Base-by-base conservation (phyloP, 2,888 invertebrate genomes). In the Amphipyra tragopoginis region DNA sequence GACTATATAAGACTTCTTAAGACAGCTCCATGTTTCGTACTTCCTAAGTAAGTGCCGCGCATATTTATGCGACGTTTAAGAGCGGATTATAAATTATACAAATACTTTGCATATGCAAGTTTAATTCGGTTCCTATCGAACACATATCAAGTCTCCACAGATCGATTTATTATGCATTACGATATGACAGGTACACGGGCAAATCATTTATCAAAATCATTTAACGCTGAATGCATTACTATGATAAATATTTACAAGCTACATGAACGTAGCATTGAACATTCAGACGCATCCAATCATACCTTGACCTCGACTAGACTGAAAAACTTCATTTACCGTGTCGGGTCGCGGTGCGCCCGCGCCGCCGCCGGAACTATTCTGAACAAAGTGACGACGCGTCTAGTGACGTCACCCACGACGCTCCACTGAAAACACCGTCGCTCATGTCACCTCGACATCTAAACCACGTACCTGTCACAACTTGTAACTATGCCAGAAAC, bases 221-320 rank as follows among this genome's bases (percentile, higher is more conserved):
- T 58, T 47, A 65, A 60, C 48, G 29, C 5, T 38, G 40, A 49
- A 58, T 48, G 47, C 47, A 56, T 36, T 40, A 43, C 14, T 43
- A 48, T 47, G 36, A 51, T 54, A 48, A 73, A 70, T 77, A 63
- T 66, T 56, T 44, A 62, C 66, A 45, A 55, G 39, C 48, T 44
- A 66, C 47, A 51, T 26, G 38, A 51, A 51, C 59, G 53, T 60
- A 63, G 42, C 63, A 63, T 65, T 59, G 61, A 65, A 68, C 65
- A 72, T 64, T 72, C 61, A 70, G 73, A 56, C 66, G 56, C 75
- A 73, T 71, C 64, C 62, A 62, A 62, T 68, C 60, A 82, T 73
- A 86, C 92, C 90, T 92, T 92, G 92, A 91, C 93, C 90, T 92
- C 89, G 87, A 81, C 77, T 76, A 76, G 75, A 60, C 75, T 75